Evolutionary conservation across 1,140 invertebrate genomes (phyloP).

Genomic region (Theocolax elegans): DNA sequence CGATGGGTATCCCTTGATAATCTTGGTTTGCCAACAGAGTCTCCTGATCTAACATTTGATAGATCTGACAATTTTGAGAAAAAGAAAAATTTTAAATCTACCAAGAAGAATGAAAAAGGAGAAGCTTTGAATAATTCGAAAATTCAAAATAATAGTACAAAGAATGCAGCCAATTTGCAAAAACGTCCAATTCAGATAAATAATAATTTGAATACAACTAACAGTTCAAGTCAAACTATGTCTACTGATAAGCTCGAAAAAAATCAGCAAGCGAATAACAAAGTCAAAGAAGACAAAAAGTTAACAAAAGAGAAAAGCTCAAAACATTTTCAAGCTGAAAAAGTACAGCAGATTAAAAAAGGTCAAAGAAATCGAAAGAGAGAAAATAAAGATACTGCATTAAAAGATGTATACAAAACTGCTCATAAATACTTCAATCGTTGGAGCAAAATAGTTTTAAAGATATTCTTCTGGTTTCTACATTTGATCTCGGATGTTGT

Average conservation of each 20-base stretch:
- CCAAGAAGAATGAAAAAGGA: slow-evolving; percentile 53
- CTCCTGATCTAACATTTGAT: slow-evolving; percentile 56
- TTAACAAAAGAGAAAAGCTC: slow-evolving; percentile 61
- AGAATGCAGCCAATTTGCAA: slow-evolving; percentile 49
- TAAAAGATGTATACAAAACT: slow-evolving; percentile 67
- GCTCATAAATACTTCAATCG: slow-evolving; percentile 69
- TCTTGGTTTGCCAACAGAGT: slow-evolving; percentile 54
- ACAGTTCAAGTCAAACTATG: slow-evolving; percentile 56
- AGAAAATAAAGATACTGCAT: slow-evolving; percentile 58
- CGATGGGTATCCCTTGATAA: slow-evolving; percentile 65
- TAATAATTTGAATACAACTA: slow-evolving; percentile 63
- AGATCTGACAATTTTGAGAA: slow-evolving; percentile 61
- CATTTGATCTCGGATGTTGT: slow-evolving; percentile 82
- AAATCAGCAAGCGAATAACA: slow-evolving; percentile 65
- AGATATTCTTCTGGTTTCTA: slow-evolving; percentile 79
- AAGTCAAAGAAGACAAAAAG: slow-evolving; percentile 66
- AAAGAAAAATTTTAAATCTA: slow-evolving; percentile 47
- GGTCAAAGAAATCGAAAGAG: slow-evolving; percentile 59
- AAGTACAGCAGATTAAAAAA: slow-evolving; percentile 63
- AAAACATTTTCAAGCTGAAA: slow-evolving; percentile 63
- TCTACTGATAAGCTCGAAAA: slow-evolving; percentile 60
- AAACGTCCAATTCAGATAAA: slow-evolving; percentile 64
- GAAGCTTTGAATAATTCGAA: slow-evolving; percentile 59
- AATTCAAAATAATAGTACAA: slow-evolving; percentile 55
- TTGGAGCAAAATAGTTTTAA: slow-evolving; percentile 77